Evolutionary conservation across 1,140 invertebrate genomes (phyloP).

Genomic region (Eulimnadia texana): DNA sequence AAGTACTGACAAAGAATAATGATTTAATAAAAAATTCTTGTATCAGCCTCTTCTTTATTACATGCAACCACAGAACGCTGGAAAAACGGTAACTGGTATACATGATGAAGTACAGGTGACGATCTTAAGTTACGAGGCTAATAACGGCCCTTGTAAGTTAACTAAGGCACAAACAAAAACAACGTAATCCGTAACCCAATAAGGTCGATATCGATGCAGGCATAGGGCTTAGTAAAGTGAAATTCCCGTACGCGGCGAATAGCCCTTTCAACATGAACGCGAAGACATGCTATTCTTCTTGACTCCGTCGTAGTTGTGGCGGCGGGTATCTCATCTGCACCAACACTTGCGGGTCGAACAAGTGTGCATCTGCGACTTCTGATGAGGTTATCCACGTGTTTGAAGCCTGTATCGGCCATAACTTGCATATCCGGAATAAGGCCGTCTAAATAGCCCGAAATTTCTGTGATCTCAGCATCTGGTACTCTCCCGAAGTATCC

Average conservation of each 20-base stretch:
- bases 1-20: constrained; percentile 1
- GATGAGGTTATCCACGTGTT: constrained; percentile 25
- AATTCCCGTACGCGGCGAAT: constrained; percentile 29
- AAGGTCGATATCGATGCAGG: constrained; percentile 21
- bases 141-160: constrained; percentile 25
- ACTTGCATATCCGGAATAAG: constrained; percentile 20
- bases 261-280: constrained; percentile 29
- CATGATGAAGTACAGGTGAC: constrained; percentile 20
- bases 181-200: constrained; percentile 20
- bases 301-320: constrained; percentile 26
- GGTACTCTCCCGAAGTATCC: constrained; percentile 28
- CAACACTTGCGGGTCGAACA: constrained; percentile 29
- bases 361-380: constrained; percentile 22
- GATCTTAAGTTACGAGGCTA: constrained; percentile 22
- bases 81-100: not conserved
- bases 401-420: constrained; percentile 30
- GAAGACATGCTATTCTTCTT: constrained; percentile 29
- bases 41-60: constrained; percentile 9
- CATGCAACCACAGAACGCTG: not conserved
- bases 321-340: constrained; percentile 15
- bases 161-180: constrained; percentile 24
- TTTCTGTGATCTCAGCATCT: constrained; percentile 27
- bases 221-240: constrained; percentile 26
- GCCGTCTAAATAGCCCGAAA: constrained; percentile 24
- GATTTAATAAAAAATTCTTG: constrained; percentile 19